phyloP scores from a whole-genome alignment of 2,888 invertebrate species.

The Pollenia amentaria region DNA sequence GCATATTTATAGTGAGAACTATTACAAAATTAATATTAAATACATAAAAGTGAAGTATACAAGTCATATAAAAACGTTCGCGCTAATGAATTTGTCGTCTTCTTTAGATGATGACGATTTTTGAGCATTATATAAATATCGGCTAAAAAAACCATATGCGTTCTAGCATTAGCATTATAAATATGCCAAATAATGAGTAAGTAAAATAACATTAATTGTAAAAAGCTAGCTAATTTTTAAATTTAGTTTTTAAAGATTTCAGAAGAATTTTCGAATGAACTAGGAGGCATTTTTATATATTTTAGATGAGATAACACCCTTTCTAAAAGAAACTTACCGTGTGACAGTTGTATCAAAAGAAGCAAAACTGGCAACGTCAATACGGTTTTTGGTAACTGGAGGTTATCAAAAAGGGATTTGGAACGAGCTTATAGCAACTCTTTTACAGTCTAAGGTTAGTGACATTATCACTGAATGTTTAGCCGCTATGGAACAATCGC shows the following conservation, averaged over 20 bases:
- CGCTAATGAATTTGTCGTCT: no score
- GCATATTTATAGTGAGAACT: no score
- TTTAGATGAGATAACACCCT: not conserved
- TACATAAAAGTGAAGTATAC: no score
- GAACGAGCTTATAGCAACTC: not conserved
- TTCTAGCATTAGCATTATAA: not conserved
- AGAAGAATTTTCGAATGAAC: not conserved
- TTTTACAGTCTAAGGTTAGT: not conserved
- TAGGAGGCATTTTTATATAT: not conserved
- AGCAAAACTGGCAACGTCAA: not conserved
- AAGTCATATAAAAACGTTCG: not conserved
- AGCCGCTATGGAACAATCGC: not conserved
- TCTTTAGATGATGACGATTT: not conserved
- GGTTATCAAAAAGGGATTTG: not conserved
- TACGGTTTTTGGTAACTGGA: conserved; percentile 4
- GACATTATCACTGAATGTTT: not conserved
- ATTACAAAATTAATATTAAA: no score
- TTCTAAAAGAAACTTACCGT: not conserved
- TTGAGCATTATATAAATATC: not conserved
- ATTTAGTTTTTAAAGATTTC: not conserved
- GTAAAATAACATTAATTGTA: not conserved
- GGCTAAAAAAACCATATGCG: not conserved
- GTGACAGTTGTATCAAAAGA: not conserved
- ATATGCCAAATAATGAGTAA: conserved; percentile 2
- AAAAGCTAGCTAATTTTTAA: not conserved